Percentiles rank a stretch among this genome's conserved stretches.
Evolutionary conservation across 2,888 invertebrate species (phyloP).

Genomic region (Siphonodentalium dalli): DNA sequence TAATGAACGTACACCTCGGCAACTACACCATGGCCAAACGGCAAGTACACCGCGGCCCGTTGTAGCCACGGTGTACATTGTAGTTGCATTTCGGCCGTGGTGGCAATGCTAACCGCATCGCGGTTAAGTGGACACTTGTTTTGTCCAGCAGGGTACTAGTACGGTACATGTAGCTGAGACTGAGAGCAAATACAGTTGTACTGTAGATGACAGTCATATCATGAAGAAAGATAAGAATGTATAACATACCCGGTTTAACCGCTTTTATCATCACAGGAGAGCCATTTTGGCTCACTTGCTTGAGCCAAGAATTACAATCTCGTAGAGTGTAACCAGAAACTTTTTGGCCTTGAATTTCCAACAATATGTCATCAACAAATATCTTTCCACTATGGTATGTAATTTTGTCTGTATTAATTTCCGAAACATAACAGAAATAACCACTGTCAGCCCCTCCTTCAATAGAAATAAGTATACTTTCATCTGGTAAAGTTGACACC

Average conservation of each 20-base stretch:
- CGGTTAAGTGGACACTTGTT: no score
- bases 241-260: slow-evolving; percentile 67
- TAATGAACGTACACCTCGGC: no score
- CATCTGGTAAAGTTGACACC: slow-evolving; percentile 64
- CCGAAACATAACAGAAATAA: slow-evolving; percentile 58
- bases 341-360: slow-evolving; percentile 70
- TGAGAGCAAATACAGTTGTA: no score
- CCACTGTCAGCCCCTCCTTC: slow-evolving; percentile 69
- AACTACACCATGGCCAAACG: no score
- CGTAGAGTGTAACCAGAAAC: slow-evolving; percentile 70
- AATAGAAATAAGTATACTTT: slow-evolving; percentile 64
- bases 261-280: slow-evolving; percentile 69
- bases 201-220: no score
- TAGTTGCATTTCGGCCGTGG: no score
- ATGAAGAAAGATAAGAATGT: no score
- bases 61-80: no score
- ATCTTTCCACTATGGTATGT: slow-evolving; percentile 61
- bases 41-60: no score
- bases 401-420: slow-evolving; percentile 53
- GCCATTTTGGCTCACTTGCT: slow-evolving; percentile 69
- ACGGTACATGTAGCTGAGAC: neutral
- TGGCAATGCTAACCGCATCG: no score
- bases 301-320: slow-evolving; percentile 69
- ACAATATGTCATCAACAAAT: slow-evolving; percentile 64
- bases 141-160: no score